Percentiles rank a stretch among this genome's conserved stretches.
Evolutionary conservation across 2,797 vertebrate genomes (phyloP).

Genomic region (Enteromius radiatus): DNA sequence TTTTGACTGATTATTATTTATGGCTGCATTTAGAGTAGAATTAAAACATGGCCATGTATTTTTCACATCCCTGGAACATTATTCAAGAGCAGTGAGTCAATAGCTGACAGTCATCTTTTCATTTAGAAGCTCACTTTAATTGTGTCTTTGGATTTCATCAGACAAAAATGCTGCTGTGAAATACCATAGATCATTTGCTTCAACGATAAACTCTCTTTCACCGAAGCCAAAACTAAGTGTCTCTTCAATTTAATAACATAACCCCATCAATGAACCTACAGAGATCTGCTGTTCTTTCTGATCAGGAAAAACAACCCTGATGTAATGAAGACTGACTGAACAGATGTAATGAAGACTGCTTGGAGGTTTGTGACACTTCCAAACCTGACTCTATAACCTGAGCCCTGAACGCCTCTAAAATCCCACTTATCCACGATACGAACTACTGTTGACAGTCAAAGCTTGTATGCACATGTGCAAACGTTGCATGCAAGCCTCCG

Average conservation of each 20-base stretch:
- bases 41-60: neutral
- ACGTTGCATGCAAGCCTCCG: conserved; percentile 42
- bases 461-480: conserved; percentile 51
- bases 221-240: neutral
- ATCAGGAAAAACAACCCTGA: conserved; percentile 22
- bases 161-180: conserved; percentile 22
- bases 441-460: conserved; percentile 12
- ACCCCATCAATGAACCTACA: conserved; percentile 1
- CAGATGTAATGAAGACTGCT: neutral
- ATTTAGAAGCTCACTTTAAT: conserved; percentile 2
- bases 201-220: neutral
- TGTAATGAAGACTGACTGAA: conserved; percentile 3
- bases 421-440: conserved; percentile 17
- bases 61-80: neutral
- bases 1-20: neutral
- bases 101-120: conserved; percentile 13
- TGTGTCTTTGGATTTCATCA: conserved; percentile 30
- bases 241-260: conserved; percentile 31
- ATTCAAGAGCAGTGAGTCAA: conserved; percentile 10
- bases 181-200: neutral
- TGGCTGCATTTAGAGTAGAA: neutral
- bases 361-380: conserved; percentile 13
- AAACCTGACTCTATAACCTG: conserved; percentile 8
- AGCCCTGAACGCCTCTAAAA: conserved; percentile 13
- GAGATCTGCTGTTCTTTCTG: conserved; percentile 14